Evolutionary conservation across 2,797 vertebrate genomes (phyloP).

Genomic region (Molossus alvarezi): DNA sequence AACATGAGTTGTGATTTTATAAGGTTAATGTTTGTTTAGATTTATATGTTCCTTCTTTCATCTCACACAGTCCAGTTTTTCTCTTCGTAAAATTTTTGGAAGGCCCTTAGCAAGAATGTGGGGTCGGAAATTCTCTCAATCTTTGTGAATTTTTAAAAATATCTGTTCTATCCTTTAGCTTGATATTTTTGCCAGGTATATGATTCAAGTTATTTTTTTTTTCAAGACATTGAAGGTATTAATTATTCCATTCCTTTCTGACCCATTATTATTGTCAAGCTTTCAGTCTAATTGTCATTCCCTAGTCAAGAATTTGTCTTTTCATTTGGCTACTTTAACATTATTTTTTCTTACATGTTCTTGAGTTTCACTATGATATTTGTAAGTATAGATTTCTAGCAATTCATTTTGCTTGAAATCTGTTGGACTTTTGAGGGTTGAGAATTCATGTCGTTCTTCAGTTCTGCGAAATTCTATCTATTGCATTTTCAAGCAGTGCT

Average conservation of each 20-base stretch:
- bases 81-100: neutral
- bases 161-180: neutral
- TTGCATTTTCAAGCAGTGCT: neutral
- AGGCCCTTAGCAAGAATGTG: neutral
- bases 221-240: neutral
- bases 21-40: neutral
- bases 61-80: neutral
- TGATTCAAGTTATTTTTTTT: neutral
- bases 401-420: neutral
- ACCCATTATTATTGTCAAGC: neutral
- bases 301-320: neutral
- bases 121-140: neutral
- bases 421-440: neutral
- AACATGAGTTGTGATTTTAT: neutral
- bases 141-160: neutral
- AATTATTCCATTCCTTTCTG: neutral
- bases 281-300: neutral
- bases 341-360: neutral
- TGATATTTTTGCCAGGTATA: neutral
- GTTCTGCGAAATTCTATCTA: neutral
- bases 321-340: neutral
- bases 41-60: neutral
- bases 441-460: neutral
- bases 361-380: neutral
- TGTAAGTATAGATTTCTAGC: constrained; percentile 9